Evolutionary conservation across 2,797 vertebrate species (phyloP).

Genomic region (Mionectes olivaceus): DNA sequence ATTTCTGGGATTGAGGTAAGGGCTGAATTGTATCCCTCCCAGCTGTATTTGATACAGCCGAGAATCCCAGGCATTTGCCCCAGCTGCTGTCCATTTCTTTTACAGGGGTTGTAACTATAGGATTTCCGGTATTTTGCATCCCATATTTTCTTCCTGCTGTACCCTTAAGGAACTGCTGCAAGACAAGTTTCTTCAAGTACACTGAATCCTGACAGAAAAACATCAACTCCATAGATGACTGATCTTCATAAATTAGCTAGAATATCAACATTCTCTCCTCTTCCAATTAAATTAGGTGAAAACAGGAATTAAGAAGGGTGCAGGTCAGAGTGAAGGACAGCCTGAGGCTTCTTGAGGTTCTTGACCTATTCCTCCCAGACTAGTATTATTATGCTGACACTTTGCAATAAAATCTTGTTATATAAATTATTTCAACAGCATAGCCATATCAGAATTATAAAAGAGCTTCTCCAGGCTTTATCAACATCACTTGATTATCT

Average conservation of each 20-base stretch:
- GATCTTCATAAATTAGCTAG: constrained; percentile 13
- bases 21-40: not conserved
- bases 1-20: not conserved
- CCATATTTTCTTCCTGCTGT: not conserved
- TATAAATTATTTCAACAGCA: constrained; percentile 56
- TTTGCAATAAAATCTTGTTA: constrained; percentile 58
- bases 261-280: not conserved
- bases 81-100: not conserved
- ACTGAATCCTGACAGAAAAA: not conserved
- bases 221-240: not conserved
- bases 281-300: constrained; percentile 42
- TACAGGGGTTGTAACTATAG: not conserved
- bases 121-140: not conserved
- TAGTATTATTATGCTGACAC: constrained; percentile 46
- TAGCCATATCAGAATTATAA: constrained; percentile 46
- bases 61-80: not conserved
- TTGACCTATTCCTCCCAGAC: constrained; percentile 65
- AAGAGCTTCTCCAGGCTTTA: constrained; percentile 50
- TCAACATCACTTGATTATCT: constrained; percentile 36
- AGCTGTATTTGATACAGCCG: not conserved
- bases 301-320: constrained; percentile 50
- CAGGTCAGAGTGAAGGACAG: constrained; percentile 25
- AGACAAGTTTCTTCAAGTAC: not conserved
- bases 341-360: constrained; percentile 52
- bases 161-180: not conserved